Conservation (phyloP, 2,797 vertebrate genomes). For the Sardinella longiceps region DNA sequence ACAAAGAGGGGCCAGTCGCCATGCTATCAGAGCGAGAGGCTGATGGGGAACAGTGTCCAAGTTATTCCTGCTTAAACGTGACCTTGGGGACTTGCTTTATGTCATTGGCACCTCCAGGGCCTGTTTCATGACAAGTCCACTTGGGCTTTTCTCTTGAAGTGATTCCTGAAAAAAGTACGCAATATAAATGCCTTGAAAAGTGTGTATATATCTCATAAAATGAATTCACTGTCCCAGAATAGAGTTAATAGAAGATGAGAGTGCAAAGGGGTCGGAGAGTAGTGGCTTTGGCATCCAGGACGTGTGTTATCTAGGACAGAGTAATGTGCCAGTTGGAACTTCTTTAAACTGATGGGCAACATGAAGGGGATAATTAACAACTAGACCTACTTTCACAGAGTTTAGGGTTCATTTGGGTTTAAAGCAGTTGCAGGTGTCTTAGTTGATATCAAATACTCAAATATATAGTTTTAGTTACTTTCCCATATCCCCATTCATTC, state of each 20-base stretch:
- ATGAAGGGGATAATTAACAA: background rate
- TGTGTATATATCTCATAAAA: background rate
- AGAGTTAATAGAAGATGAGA: background rate
- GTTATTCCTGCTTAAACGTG: background rate
- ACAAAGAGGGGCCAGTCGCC: background rate
- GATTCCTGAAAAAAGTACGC: background rate
- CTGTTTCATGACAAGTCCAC: background rate
- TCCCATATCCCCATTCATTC: no score
- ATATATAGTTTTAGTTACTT: no score
- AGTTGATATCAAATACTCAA: no score
- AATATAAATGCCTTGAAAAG: background rate
- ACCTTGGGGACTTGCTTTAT: background rate
- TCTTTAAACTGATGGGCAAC: background rate
- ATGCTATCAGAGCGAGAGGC: background rate
- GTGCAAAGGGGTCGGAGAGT: background rate
- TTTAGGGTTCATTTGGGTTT: background rate
- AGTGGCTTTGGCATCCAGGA: no score
- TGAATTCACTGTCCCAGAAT: background rate
- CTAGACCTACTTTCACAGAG: background rate
- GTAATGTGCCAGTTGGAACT: background rate
- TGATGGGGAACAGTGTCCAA: background rate
- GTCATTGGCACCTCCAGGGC: background rate
- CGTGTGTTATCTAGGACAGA: background rate
- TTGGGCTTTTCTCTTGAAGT: background rate
- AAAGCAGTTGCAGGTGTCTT: no score